Evolutionary conservation across 37 sponge, comb jelly and placozoan species (phyloP).

Genomic region (Geodia barretti): DNA sequence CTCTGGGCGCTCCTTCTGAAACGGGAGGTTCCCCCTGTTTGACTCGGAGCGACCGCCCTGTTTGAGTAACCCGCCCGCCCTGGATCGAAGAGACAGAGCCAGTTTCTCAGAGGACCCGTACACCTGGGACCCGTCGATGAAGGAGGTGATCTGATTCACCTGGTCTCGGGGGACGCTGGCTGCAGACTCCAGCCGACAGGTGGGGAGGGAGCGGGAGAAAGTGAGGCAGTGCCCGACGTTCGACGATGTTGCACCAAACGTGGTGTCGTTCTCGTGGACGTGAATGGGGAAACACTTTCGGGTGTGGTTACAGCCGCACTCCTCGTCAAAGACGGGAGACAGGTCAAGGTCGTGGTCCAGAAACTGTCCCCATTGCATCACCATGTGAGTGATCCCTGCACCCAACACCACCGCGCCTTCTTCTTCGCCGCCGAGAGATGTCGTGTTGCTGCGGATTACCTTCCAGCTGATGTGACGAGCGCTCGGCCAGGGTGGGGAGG

Average conservation of each 20-base stretch:
- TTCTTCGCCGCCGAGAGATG: background rate
- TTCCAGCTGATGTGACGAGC: slow-evolving; percentile 64
- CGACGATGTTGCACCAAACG: slow-evolving; percentile 41
- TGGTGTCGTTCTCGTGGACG: slow-evolving; percentile 51
- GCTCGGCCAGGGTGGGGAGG: slow-evolving; percentile 65
- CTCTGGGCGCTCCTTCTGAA: slow-evolving; percentile 30
- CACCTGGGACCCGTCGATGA: slow-evolving; percentile 82
- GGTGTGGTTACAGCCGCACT: slow-evolving; percentile 34
- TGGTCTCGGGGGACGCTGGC: slow-evolving; percentile 56
- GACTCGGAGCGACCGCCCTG: slow-evolving; percentile 38
- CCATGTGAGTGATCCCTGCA: slow-evolving; percentile 44
- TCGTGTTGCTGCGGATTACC: slow-evolving; percentile 26
- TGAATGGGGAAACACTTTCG: slow-evolving; percentile 76
- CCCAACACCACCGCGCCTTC: too few relatives aligned
- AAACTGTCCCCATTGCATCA: slow-evolving; percentile 89
- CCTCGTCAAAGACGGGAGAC: slow-evolving; percentile 53
- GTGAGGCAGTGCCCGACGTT: slow-evolving; percentile 50
- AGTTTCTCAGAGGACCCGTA: slow-evolving; percentile 72
- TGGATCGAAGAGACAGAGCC: slow-evolving; percentile 27
- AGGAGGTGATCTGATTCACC: slow-evolving; percentile 86
- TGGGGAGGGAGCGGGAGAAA: slow-evolving; percentile 66
- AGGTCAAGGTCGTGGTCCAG: slow-evolving; percentile 77
- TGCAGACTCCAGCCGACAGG: slow-evolving; percentile 1
- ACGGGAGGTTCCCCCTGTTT: slow-evolving; percentile 53
- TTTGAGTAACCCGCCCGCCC: slow-evolving; percentile 52